These are phyloP conservation scores for Vidua chalybeata DNA, from an alignment of 2,113 vertebrate species.

Conservation along the genomic window DNA sequence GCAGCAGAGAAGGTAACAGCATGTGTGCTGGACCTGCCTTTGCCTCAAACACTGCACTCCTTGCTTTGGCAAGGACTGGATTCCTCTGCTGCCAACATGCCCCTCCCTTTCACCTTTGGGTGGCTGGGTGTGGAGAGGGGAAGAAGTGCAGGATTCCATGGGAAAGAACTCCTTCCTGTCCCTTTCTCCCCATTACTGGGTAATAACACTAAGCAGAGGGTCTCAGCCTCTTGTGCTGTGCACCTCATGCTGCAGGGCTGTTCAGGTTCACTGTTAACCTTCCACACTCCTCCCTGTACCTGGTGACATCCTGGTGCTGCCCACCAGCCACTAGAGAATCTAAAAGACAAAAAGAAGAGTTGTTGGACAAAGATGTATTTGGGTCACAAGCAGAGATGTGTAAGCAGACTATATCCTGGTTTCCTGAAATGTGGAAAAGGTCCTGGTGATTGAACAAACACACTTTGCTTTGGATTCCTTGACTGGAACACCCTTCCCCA, in stretches of 20 bases:
- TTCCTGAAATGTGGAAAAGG: not conserved
- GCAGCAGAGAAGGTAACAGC: not conserved
- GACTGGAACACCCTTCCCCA: not conserved
- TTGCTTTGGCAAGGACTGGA: not conserved
- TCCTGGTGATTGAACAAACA: not conserved
- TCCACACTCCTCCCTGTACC: not conserved
- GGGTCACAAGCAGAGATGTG: not conserved
- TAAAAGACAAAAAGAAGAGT: not conserved
- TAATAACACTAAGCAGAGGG: not conserved
- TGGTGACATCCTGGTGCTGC: not conserved
- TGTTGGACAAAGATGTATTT: not conserved
- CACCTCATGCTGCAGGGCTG: not conserved
- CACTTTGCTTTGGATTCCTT: not conserved
- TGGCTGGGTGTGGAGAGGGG: not conserved
- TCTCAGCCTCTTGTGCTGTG: not conserved
- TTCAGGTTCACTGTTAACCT: not conserved
- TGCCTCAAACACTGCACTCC: not conserved
- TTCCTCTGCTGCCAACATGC: not conserved
- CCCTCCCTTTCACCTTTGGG: not conserved
- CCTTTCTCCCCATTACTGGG: not conserved
- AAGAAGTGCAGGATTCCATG: not conserved
- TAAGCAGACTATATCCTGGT: not conserved
- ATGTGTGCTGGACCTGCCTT: not conserved
- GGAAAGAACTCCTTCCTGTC: not conserved
- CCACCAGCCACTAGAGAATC: not conserved